Evolutionary conservation across 2,888 invertebrate species (phyloP).

Genomic region (Xanthia togata): DNA sequence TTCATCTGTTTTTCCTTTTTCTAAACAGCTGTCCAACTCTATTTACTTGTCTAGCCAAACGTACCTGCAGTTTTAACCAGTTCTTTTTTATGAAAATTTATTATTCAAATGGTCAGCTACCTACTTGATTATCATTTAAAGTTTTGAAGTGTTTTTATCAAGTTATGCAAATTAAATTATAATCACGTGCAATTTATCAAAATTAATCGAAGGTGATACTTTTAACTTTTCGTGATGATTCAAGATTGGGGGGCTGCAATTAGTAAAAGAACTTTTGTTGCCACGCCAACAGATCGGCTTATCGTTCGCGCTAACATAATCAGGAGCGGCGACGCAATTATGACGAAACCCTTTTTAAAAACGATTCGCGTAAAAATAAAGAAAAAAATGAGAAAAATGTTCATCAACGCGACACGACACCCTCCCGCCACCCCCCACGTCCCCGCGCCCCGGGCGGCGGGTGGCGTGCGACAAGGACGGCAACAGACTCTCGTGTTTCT

Average conservation of each 20-base stretch:
- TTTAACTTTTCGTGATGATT: conserved; percentile 44
- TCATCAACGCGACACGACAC: conserved; percentile 90
- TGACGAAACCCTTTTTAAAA: conserved; percentile 90
- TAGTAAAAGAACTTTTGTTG: conserved; percentile 61
- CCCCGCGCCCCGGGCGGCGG: conserved; percentile 84
- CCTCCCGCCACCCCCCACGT: conserved; percentile 75
- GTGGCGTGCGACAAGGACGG: conserved; percentile 80
- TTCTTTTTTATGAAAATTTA: conserved; percentile 21
- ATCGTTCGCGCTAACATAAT: conserved; percentile 86
- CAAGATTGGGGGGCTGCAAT: conserved; percentile 35
- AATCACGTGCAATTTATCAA: conserved; percentile 55
- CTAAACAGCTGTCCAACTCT: conserved; percentile 44
- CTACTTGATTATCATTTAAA: conserved; percentile 42
- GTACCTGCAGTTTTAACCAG: conserved; percentile 30
- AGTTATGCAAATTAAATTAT: conserved; percentile 59
- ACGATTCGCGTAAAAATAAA: conserved; percentile 90
- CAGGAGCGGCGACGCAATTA: conserved; percentile 87
- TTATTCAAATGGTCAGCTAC: conserved; percentile 24
- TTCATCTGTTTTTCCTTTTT: conserved; percentile 57
- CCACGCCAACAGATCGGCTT: conserved; percentile 72
- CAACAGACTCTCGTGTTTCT: conserved; percentile 71
- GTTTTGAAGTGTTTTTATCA: conserved; percentile 32
- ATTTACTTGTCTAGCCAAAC: conserved; percentile 43
- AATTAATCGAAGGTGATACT: conserved; percentile 39
- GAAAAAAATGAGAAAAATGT: conserved; percentile 90